Base-by-base conservation (phyloP, 2,113 vertebrate species). In the Rattus rattus region DNA sequence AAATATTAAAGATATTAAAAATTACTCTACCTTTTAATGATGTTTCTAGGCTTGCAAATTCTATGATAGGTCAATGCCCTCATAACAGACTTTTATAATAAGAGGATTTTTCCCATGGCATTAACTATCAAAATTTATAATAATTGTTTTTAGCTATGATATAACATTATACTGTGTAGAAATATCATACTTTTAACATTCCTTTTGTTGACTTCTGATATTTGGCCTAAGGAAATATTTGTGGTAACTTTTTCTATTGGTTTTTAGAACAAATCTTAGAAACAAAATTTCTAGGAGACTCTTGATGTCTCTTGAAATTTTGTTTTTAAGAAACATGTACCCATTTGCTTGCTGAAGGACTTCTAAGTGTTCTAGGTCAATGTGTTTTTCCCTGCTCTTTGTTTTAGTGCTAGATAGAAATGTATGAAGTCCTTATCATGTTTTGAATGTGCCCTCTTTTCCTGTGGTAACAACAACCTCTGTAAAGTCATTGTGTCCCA, bases 251-350 rank as follows among this genome's bases (percentile, higher is more conserved):
- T 11, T 14, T 67, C 79, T 26, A 17, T 67, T 73, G 59, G 26
- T 81, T 30, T 87, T 93, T 75, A 69, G 5, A 26, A 54, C 75
- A 94, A 85, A 63, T 19, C n/a, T 36, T 94, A 47, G 8, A 73
- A 43, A 22, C 19, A 11, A 63, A 88, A 85, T 80, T 69, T 61
- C 76, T 59, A 28, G 19, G 81, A 83, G 70, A 59, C 7, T 77
- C 28, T 84, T 22, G 11, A 36, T 26, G 0, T 5, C 70, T n/a
- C 28, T 49, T 95, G 43, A 56, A 81, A n/a, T 13, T 47, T n/a
- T 90, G 36, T 67, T 72, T 69, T 86, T 54, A 59, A 59, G 79
- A 33, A 92, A 72, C 22, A 49, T 59, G 3, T 8, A 7, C 47
- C 17, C 3, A 56, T 26, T 39, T 47, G 28, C 13, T 87, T 3